Base-by-base conservation (phyloP, 2,113 vertebrate species). In the Sterna hirundo region DNA sequence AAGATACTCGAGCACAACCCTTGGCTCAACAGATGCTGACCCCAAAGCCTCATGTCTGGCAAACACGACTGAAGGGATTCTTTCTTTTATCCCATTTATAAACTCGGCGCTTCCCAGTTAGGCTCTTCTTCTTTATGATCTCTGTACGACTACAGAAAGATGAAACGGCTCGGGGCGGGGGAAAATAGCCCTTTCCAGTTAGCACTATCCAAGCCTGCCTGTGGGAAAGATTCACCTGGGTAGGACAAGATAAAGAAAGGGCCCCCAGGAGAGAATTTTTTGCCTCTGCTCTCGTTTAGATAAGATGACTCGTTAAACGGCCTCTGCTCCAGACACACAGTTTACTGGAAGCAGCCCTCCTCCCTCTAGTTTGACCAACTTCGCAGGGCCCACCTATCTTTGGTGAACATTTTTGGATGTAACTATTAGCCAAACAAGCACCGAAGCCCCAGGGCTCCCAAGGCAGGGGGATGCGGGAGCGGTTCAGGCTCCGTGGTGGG, bases 171-270 rank as follows among this genome's bases (percentile, higher is more conserved):
- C 0, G 2, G 47, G n/a, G 55, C 0, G 11, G 47, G 55, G 30
- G 23, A 66, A 83, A 54, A 80, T 6, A 75, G 92, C 77, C 75
- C 76, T 84, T 96, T 83, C 91, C 86, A 93, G 89, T 68, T 68
- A 92, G 34, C 44, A 54, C 62, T 86, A 61, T 30, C 54, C 60
- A 84, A 70, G 84, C 80, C 79, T 47, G 76, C 58, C 64, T 93
- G 84, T 55, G 36, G 60, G 65, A 65, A 96, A 96, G 81, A 69
- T 94, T 75, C 30, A 96, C 95, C 88, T 94, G 83, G 80, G 76
- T 69, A 90, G 80, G 74, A 65, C 57, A 71, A 96, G 92, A 94
- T 96, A 97, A 94, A 85, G 83, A 34, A 49, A 76, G 65, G 70
- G 54, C 54, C 54, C 77, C 82, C 81, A 94, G 81, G 62, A 86